Evolutionary conservation across 2,888 invertebrate genomes (phyloP).

Genomic region (Hofmannophila pseudospretella): DNA sequence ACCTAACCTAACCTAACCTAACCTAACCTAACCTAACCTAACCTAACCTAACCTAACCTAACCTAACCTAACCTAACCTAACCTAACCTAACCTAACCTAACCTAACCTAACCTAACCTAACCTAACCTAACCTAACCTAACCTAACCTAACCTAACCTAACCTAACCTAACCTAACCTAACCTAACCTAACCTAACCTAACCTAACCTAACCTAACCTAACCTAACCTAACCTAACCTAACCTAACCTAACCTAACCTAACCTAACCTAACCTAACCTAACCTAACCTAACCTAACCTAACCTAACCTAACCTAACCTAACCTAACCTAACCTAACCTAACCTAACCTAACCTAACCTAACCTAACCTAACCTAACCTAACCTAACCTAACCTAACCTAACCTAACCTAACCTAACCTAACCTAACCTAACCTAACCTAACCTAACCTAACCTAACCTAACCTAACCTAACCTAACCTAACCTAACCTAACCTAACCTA

Average conservation of each 20-base stretch:
- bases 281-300: too few species aligned
- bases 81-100: slow-evolving; percentile 19
- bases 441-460: too few species aligned
- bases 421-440: too few species aligned
- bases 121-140: slow-evolving; percentile 13
- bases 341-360: background rate
- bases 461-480: background rate
- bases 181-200: slow-evolving; percentile 10
- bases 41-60: slow-evolving; percentile 21
- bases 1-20: slow-evolving; percentile 15
- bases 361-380: too few species aligned
- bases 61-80: slow-evolving; percentile 19
- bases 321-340: background rate
- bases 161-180: slow-evolving; percentile 11
- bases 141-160: slow-evolving; percentile 11
- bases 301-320: slow-evolving; percentile 1
- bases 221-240: slow-evolving; percentile 3
- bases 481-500: background rate
- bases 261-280: slow-evolving; percentile 3
- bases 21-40: slow-evolving; percentile 22
- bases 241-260: background rate
- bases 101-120: slow-evolving; percentile 17
- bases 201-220: slow-evolving; percentile 17
- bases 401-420: too few species aligned
- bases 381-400: too few species aligned